These are phyloP conservation scores for Hippasteria phrygiana DNA, from an alignment of 53 echinoderm and acorn worm species.

Conservation along the genomic window DNA sequence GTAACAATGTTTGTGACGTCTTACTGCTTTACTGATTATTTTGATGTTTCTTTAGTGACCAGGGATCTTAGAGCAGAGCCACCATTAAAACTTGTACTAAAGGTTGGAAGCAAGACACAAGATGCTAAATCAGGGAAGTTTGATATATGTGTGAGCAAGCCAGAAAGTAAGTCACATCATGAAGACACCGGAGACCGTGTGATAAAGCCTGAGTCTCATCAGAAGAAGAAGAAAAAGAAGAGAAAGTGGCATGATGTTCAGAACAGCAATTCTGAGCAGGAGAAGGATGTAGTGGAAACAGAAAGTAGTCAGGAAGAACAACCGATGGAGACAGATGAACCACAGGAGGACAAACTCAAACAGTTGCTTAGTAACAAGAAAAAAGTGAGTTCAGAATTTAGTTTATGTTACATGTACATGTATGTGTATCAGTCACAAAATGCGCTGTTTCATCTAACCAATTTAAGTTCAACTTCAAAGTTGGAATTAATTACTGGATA, in stretches of 20 bases:
- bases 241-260: constrained; percentile 78
- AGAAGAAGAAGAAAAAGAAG: constrained; percentile 80
- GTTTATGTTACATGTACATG: too few relatives aligned
- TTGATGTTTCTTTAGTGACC: background rate
- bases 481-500: too few relatives aligned
- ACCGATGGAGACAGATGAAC: constrained; percentile 51
- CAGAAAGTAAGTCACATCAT: constrained; percentile 50
- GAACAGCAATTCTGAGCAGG: constrained; percentile 56
- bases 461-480: too few relatives aligned
- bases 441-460: too few relatives aligned
- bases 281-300: constrained; percentile 35
- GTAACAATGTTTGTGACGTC: too few relatives aligned
- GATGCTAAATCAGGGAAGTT: constrained; percentile 62
- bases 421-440: too few relatives aligned
- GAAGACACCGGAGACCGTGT: constrained; percentile 56
- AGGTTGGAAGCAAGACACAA: constrained; percentile 79
- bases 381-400: constrained; percentile 14
- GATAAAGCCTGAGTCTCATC: constrained; percentile 28
- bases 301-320: constrained; percentile 42
- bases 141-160: constrained; percentile 60
- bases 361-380: constrained; percentile 11
- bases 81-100: constrained; percentile 88
- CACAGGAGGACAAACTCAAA: constrained; percentile 31
- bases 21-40: too few relatives aligned
- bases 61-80: constrained; percentile 68